Evolutionary conservation across 92 coral and sea anemone species (phyloP), one percentile per base, ranked within the genome.

Genomic region (Paragorgia papillata): DNA sequence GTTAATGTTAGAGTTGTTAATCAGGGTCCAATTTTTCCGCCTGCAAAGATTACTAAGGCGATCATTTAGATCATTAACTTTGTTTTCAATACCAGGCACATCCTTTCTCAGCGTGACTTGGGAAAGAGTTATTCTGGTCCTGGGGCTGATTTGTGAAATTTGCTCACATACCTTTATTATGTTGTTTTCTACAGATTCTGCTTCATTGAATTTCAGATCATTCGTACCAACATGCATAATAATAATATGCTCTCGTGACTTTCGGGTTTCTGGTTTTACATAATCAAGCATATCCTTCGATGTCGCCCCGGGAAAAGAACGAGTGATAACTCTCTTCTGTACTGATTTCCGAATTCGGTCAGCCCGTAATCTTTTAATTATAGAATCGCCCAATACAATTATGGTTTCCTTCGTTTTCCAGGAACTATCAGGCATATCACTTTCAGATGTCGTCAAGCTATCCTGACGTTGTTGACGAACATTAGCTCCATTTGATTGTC

Each of bases 251-350:
- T 69, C 64, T 0, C 65, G 64, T 26, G 29, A 21, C 39, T 68
- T 41, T 35, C 76, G 53, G 22, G 46, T 12, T 19, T 30, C 34
- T 43, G 76, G 76, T 40, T 69, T 69, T 2, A 21, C 31, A 28
- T 69, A 46, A 13, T 69, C 76, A 6, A 44, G 5, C 64, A 46
- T 69, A 28, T 68, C 75, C 9, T 1, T 46, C 0, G 76, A 43
- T 33, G 76, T 41, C 12, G 76, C 76, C 10, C 76, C 61, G 46
- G 76, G 34, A 12, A 69, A 69, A 0, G 64, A 25, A 18, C 57
- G 8, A 26, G 21, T 34, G 19, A 46, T 69, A 20, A 69, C 61
- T 10, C 7, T 44, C 5, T 7, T 0, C 6, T 46, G 20, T 9
- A 61, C 31, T 26, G 35, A 54, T 46, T 46, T 46, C 2, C 53